Percentiles rank a stretch among this genome's conserved stretches.
phyloP scores from a whole-genome alignment of 92 coral and sea anemone genomes.

The Actinostola sp. region DNA sequence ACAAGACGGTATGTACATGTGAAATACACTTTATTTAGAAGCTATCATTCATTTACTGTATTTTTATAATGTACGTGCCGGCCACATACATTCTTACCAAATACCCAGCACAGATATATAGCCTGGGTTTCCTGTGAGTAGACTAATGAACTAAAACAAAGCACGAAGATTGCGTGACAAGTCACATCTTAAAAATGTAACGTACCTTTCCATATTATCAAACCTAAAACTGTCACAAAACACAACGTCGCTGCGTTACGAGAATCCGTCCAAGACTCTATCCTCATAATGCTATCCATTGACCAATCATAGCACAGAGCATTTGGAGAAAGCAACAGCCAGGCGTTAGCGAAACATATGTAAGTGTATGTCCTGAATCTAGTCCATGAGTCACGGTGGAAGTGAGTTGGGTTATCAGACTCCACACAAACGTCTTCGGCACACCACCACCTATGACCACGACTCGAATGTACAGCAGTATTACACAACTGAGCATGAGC shows the following conservation, averaged over 20 bases:
- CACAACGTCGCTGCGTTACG: conserved; percentile 54
- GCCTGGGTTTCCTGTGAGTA: too few species aligned
- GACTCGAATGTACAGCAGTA: conserved; percentile 63
- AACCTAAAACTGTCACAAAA: conserved; percentile 6
- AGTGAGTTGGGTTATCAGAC: conserved; percentile 85
- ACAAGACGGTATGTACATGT: too few species aligned
- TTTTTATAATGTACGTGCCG: too few species aligned
- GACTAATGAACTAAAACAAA: too few species aligned
- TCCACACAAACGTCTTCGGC: conserved; percentile 58
- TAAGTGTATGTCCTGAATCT: conserved; percentile 71
- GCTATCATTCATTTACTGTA: too few species aligned
- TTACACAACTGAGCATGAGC: conserved; percentile 34
- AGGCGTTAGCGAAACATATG: conserved; percentile 62
- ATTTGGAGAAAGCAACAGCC: conserved; percentile 71
- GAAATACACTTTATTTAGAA: too few species aligned
- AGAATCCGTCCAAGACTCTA: conserved; percentile 60
- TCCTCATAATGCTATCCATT: conserved; percentile 84
- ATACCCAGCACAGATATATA: too few species aligned
- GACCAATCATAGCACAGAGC: conserved; percentile 91
- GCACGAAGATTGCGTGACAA: too few species aligned
- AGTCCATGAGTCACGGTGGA: conserved; percentile 75
- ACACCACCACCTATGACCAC: conserved; percentile 56
- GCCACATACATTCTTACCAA: too few species aligned
- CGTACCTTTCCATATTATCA: conserved; percentile 59
- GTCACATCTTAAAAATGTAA: too few species aligned